Evolutionary conservation across 2,113 vertebrate genomes (phyloP).

Genomic region (Cichladusa arquata): DNA sequence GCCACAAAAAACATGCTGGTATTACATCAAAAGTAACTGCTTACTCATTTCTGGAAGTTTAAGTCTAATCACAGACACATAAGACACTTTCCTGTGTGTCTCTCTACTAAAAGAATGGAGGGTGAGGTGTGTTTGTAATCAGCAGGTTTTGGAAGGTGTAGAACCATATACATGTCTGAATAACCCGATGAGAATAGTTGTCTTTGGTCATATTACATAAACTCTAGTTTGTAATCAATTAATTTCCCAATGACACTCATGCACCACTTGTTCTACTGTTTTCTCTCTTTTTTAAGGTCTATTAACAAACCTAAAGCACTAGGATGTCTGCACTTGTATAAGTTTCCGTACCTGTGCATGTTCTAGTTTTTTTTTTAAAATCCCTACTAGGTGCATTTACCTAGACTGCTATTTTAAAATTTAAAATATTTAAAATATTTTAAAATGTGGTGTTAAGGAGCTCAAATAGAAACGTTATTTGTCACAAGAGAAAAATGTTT

Average conservation of each 20-base stretch:
- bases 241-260: not conserved
- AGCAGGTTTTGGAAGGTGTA: slow-evolving; percentile 15
- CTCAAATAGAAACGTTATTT: not conserved
- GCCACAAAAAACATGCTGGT: not conserved
- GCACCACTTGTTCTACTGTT: not conserved
- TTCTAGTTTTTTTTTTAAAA: not conserved
- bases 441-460: not conserved
- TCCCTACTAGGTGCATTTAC: not conserved
- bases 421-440: not conserved
- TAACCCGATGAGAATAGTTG: not conserved
- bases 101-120: not conserved
- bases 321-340: not conserved
- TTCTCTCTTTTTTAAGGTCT: not conserved
- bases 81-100: not conserved
- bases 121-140: not conserved
- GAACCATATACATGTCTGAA: not conserved
- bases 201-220: not conserved
- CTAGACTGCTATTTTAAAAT: not conserved
- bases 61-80: not conserved
- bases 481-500: not conserved
- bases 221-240: not conserved
- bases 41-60: slow-evolving; percentile 43
- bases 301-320: not conserved
- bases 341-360: not conserved
- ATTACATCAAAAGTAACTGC: slow-evolving; percentile 35